Conservation (phyloP, 1,140 invertebrate genomes). For the Bicyclus anynana region DNA sequence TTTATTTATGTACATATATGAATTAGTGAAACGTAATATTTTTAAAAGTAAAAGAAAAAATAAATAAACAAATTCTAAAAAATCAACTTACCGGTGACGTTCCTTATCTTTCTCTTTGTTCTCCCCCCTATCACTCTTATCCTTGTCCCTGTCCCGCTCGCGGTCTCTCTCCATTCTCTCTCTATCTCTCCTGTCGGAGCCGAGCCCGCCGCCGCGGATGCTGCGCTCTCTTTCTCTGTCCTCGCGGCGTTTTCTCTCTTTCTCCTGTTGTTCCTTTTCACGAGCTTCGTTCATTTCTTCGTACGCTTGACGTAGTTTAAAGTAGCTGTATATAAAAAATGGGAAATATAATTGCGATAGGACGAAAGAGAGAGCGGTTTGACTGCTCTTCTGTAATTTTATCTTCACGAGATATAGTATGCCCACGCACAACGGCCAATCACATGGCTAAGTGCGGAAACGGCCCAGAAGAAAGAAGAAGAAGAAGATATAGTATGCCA, state of each 20-base stretch:
- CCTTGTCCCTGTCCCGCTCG: constrained; percentile 59
- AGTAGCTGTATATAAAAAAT: constrained; percentile 67
- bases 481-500: too few species aligned
- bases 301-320: constrained; percentile 80
- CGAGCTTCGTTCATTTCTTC: constrained; percentile 80
- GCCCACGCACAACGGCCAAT: too few species aligned
- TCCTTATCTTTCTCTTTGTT: constrained; percentile 58
- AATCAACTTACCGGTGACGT: constrained; percentile 40
- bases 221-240: constrained; percentile 77
- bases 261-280: constrained; percentile 82
- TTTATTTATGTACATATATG: too few species aligned
- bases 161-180: constrained; percentile 62
- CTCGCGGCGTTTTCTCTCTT: constrained; percentile 81
- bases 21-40: too few species aligned
- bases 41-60: too few species aligned
- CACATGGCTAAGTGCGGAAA: too few species aligned
- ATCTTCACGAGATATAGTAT: too few species aligned
- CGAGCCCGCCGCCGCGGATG: constrained; percentile 68
- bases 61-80: too few species aligned
- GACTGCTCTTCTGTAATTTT: too few species aligned
- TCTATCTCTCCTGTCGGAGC: constrained; percentile 57
- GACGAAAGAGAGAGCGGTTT: too few species aligned
- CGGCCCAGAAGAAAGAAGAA: too few species aligned
- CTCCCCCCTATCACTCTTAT: constrained; percentile 53
- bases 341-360: too few species aligned